Base-by-base conservation (phyloP, 2,797 vertebrate genomes). In the Hippopotamyrus pictus region DNA sequence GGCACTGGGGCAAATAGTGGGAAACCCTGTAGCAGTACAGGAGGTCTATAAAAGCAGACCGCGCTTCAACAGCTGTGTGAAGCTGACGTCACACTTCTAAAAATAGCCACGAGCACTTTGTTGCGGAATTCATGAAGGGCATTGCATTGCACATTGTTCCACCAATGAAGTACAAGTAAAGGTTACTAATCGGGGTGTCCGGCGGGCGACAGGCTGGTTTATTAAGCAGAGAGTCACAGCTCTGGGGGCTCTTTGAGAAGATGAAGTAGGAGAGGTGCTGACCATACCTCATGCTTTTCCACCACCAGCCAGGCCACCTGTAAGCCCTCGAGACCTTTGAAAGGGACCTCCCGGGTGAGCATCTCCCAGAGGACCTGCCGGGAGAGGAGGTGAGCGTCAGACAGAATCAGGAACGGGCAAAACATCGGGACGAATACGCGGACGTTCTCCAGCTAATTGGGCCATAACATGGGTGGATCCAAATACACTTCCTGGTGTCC, bases 281-380 rank as follows among this genome's bases (percentile, higher is more conserved):
- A 65, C 50, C 88, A 57, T 97, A 99, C 99, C 98, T 99, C 99
- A 69, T 97, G 97, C 95, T 99, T 99, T 96, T 99, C 99, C 94
- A 99, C 99, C 92, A 99, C 99, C 89, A 99, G 97, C 99, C 99
- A 99, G 95, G 99, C 98, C 95, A 99, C 98, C 95, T 99, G 98
- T 95, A 99, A 96, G 91, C 98, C 98, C 96, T 99, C 99, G 94
- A 99, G 96, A 91, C 99, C 99, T 96, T 99, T 98, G 95, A 99
- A 99, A 90, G 99, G 99, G 93, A 99, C 96, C 95, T 99, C 99
- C 93, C 97, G 96, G 90, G 99, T 99, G 93, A 99, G 96, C 98
- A 99, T 99, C 95, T 99, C 99, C 99, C 99, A 99, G 93, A 99
- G 97, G 95, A 99, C 99, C 99, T 99, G 95, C 91, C 22, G 90